Base-by-base conservation (phyloP, 2,888 invertebrate genomes). In the Athalia circularis region DNA sequence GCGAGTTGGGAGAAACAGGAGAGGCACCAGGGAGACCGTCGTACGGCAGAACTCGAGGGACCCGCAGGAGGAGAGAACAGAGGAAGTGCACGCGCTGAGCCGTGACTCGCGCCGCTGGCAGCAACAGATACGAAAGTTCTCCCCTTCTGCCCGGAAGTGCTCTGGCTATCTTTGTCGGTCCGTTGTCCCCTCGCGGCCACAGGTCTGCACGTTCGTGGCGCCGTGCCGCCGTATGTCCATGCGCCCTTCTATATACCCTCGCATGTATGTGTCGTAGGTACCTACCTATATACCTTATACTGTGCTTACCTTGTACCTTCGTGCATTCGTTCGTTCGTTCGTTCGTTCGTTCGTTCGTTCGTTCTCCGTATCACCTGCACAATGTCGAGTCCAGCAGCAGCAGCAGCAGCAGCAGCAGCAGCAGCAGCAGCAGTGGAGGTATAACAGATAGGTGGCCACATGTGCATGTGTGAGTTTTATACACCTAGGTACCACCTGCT, bases 81-180 rank as follows among this genome's bases (percentile, higher is more conserved):
- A 90, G 90, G 90, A 90, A 89, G 87, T 89, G 89, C 87, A 88
- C 86, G 90, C 90, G 87, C 89, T 90, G 87, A 84, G 88, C 88
- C 88, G 90, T 90, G 88, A 89, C 90, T 87, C 88, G 75, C 75
- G 87, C 87, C 87, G 89, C 87, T 88, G 88, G 78, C 81, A 80
- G 79, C 81, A 78, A 81, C 81, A 82, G 81, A 83, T 81, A 82
- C 79, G 79, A 77, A 54, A 74, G 80, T 70, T 82, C 80, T 78
- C 80, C 81, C 80, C 83, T 83, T 82, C 83, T 84, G 86, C 87
- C 89, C 90, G 90, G 90, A 90, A 90, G 88, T 87, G 87, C 87
- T 88, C 88, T 90, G 59, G 72, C 89, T 90, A 89, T 90, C 90
- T 90, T 88, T 87, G 90, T 90, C 89, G 87, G 90, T 87, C 86